Evolutionary conservation across 2,113 vertebrate species (phyloP), one percentile per base, ranked within the genome.

Genomic region (Malaclemys terrapin): DNA sequence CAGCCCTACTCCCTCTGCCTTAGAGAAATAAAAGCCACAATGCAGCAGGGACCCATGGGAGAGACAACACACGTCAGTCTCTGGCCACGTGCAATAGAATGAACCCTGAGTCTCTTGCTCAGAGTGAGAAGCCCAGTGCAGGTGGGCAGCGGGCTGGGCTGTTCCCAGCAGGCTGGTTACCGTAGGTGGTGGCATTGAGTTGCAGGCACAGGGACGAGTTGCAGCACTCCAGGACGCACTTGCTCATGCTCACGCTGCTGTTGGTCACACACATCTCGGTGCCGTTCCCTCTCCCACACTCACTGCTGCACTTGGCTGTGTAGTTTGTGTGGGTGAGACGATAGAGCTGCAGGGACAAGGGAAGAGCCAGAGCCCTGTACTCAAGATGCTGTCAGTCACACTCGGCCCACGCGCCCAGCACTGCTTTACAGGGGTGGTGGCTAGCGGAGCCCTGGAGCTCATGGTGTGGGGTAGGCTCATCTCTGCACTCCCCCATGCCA

Each of bases 161-260:
- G n/a, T 69, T 87, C 2, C 3, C 0, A 8, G 20, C 4, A 11
- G 17, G 47, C 7, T 19, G 81, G 52, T 25, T 91, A 97, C 93
- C 91, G 0, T 94, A 97, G 94, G 98, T 95, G 0, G 42, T 96
- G 56, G 83, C 57, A 0, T 90, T 97, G 91, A 97, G 96, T 19
- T 2, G 90, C 94, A 99, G 97, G 96, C 99, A 99, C 89, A 88
- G 97, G 0, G 98, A 91, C 5, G 89, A 56, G 24, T 91, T 35
- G 59, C 98, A 99, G 96, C 98, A 98, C 24, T 93, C 87, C 81
- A 98, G 59, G 22, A 92, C 65, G 27, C 99, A 99, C 47, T 80
- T 96, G 52, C 25, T 85, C 42, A 80, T 69, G 76, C 83, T 72
- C 10, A 1, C 1, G 0, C 95, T 97, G 84, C 25, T 0, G 4